Evolutionary conservation across 2,797 vertebrate species (phyloP), one percentile per base, ranked within the genome.

Genomic region (Chaetophractus vellerosus): DNA sequence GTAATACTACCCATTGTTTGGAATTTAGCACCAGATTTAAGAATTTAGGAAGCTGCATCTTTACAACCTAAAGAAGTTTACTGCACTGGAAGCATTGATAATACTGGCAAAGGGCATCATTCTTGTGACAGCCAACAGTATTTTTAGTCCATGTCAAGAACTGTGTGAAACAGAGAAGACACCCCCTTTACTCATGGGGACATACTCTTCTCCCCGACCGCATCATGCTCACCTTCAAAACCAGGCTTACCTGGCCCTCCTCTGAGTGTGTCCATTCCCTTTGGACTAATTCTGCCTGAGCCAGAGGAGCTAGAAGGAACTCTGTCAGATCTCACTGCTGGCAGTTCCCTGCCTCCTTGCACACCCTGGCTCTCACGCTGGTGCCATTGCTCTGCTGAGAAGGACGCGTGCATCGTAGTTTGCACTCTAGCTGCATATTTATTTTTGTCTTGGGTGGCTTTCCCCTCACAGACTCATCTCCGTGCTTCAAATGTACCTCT

Each of bases 401-500:
- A 18, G 28, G 84, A 74, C 15, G 66, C 24, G 9, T 26, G 3
- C 33, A n/a, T 33, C 23, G 78, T 57, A 21, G 6, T 79, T 71
- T 75, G 78, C 21, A 66, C 36, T 87, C 1, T 9, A 5, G 3
- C 6, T 63, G 45, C 26, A 45, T 31, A 24, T 55, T 85, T 88
- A 50, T 87, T 71, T 63, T 14, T 50, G 10, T 85, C 52, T 19
- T 74, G 2, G 78, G 10, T 85, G 10, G 23, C 59, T 79, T 84
- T 76, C 38, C 63, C 85, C 68, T 93, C 64, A 57, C 18, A 88
- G 57, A 76, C 68, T 45, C 8, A 66, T 50, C 50, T 66, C 26
- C 24, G 5, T 85, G 69, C 63, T 96, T 90, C 50, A 95, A 16
- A 59, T 24, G 16, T 23, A 36, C 23, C 45, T 92, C 91, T 52